Percentiles rank a stretch among this genome's conserved stretches.
Evolutionary conservation across 2,113 vertebrate species (phyloP).

Genomic region (Pachycephala philippinensis): DNA sequence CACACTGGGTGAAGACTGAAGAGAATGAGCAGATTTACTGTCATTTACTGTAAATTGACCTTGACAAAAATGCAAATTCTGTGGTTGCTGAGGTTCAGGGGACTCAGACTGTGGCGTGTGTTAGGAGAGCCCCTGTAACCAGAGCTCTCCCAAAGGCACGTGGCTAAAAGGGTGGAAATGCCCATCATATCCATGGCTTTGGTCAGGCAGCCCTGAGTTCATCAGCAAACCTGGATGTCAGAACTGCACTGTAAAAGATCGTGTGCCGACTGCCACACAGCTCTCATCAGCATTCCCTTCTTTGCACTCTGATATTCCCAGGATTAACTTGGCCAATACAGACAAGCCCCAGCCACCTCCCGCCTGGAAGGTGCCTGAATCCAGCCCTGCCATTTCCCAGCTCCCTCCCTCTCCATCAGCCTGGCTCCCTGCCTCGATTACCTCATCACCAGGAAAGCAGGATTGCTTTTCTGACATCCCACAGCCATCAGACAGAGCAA

Average conservation of each 20-base stretch:
- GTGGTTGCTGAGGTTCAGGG: not conserved
- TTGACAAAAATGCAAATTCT: not conserved
- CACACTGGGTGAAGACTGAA: not conserved
- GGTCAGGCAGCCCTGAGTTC: not conserved
- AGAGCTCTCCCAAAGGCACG: not conserved
- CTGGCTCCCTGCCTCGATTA: not conserved
- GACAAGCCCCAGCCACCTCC: not conserved
- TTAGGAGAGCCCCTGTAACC: not conserved
- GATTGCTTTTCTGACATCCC: not conserved
- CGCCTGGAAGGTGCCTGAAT: not conserved
- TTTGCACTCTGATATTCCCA: not conserved
- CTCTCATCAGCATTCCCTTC: not conserved
- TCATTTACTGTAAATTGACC: not conserved
- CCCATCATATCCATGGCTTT: not conserved
- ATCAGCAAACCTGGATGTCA: not conserved
- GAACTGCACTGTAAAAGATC: not conserved
- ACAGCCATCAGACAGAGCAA: not conserved
- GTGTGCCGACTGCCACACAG: not conserved
- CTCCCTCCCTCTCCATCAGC: not conserved
- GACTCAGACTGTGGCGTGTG: not conserved
- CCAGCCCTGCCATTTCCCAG: not conserved
- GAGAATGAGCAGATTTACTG: not conserved
- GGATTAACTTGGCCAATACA: not conserved
- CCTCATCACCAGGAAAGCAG: not conserved
- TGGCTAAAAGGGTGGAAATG: not conserved